phyloP scores from a whole-genome alignment of 1,140 invertebrate genomes.

The honey bee (Apis mellifera) region DNA sequence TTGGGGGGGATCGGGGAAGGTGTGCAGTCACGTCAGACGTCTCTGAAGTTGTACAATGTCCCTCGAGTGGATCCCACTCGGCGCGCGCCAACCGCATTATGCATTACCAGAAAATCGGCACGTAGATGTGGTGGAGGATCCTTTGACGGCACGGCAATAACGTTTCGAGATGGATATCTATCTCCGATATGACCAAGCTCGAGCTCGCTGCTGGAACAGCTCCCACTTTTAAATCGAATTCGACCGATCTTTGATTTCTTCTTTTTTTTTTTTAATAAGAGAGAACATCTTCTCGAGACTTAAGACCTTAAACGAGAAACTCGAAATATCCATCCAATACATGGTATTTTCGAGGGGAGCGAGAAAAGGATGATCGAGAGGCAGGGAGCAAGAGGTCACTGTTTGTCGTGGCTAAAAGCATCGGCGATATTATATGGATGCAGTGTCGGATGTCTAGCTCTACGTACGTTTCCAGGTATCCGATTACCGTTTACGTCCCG shows the following conservation, averaged over 20 bases:
- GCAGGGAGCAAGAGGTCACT: conserved; percentile 34
- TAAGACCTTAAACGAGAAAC: not conserved
- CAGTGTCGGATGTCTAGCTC: conserved; percentile 51
- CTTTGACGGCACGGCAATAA: conserved; percentile 59
- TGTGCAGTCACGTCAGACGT: conserved; percentile 41
- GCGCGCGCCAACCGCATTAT: conserved; percentile 32
- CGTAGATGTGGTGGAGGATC: conserved; percentile 28
- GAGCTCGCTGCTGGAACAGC: not conserved
- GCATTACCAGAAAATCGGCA: conserved; percentile 30
- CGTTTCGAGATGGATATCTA: conserved; percentile 22
- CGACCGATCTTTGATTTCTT: too few species aligned
- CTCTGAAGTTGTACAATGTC: conserved; percentile 46
- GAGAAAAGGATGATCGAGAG: conserved; percentile 26
- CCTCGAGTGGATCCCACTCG: conserved; percentile 29
- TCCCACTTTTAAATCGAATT: not conserved
- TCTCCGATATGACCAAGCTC: not conserved
- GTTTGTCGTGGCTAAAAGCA: conserved; percentile 62
- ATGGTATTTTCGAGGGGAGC: not conserved
- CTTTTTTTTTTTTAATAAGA: not conserved
- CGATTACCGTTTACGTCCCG: conserved; percentile 50
- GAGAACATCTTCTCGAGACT: not conserved
- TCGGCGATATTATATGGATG: conserved; percentile 55
- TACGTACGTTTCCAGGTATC: conserved; percentile 42
- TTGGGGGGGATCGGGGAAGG: conserved; percentile 38
- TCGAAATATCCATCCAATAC: not conserved